Base-by-base conservation (phyloP, 2,888 invertebrate species). In the Palloptera scutellata region DNA sequence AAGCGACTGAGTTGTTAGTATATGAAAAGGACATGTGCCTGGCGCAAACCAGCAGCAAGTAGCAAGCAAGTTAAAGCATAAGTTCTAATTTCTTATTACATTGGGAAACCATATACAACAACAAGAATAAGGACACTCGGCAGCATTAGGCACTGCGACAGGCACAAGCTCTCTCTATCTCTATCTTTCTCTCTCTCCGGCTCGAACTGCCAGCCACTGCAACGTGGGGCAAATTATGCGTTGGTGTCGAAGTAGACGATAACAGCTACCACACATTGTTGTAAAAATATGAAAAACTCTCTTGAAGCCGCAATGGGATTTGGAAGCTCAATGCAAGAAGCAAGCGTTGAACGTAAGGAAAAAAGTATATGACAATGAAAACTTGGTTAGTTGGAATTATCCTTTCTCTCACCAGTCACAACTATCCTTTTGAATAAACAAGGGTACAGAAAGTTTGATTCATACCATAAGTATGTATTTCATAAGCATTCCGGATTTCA, bases 21-120 rank as follows among this genome's bases (percentile, higher is more conserved):
- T n/a, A 15, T 15, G 15, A 48, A 13, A 48, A 48, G 51, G 15
- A 15, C 51, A 48, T 30, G 15, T 48, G 15, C 13, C n/a, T 3
- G 51, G 51, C 51, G 6, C 51, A 48, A n/a, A 8, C 13, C n/a
- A 13, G 51, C 4, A 2, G 6, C 51, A 48, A n/a, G 51, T 48
- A 15, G n/a, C 51, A 48, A 48, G 51, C 15, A 48, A 15, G 51
- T n/a, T 48, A 15, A n/a, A 48, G 51, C 77, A 78, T 78, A 78
- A 78, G 78, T 78, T 78, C 78, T 78, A 78, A 78, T 78, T 78
- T 78, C 78, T 78, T 78, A 78, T 78, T 78, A 78, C 62, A 58
- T 20, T 13, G 9, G 53, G 51, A 48, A 48, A 15, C 51, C 51
- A 48, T 15, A 48, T 15, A n/a, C 51, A 48, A n/a, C 15, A 30